Evolutionary conservation across 2,888 invertebrate genomes (phyloP).

Genomic region (Nebria brevicollis): DNA sequence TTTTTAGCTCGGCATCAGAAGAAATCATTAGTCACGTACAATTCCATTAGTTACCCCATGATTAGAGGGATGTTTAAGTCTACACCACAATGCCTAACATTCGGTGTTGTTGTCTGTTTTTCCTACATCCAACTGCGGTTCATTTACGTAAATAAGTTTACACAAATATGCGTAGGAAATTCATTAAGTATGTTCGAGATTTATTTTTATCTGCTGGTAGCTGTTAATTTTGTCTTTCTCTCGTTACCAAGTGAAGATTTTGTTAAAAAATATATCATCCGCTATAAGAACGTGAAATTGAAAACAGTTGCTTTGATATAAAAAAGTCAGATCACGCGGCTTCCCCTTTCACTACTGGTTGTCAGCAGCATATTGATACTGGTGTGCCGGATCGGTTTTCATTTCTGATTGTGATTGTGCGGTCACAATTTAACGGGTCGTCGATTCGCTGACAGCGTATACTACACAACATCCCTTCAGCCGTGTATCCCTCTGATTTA

Average conservation of each 20-base stretch:
- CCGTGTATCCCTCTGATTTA: constrained; percentile 16
- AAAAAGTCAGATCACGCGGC: not conserved
- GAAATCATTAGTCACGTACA: constrained; percentile 41
- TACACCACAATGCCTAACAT: not conserved
- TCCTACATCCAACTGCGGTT: too few relatives aligned
- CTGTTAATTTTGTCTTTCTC: too few relatives aligned
- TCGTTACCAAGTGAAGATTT: too few relatives aligned
- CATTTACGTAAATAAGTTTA: too few relatives aligned
- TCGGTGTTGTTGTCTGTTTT: too few relatives aligned
- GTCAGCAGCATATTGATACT: constrained; percentile 31
- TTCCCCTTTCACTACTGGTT: constrained; percentile 4
- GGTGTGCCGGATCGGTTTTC: constrained; percentile 26
- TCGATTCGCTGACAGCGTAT: constrained; percentile 25
- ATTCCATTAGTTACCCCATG: constrained; percentile 35
- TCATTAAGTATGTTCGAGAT: too few relatives aligned
- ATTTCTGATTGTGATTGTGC: constrained; percentile 45
- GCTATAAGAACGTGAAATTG: too few relatives aligned
- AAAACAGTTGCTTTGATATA: too few relatives aligned
- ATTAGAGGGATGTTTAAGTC: constrained; percentile 26
- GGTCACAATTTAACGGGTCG: constrained; percentile 48
- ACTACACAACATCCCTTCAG: constrained; percentile 22
- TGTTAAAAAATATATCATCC: too few relatives aligned
- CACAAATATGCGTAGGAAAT: too few relatives aligned
- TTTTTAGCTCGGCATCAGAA: constrained; percentile 15
- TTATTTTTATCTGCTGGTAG: too few relatives aligned